A percentile compares a stretch with the other conserved stretches of the same genome.
Conservation (phyloP, 1,140 invertebrate species). For the Drosophila kohkoa region DNA sequence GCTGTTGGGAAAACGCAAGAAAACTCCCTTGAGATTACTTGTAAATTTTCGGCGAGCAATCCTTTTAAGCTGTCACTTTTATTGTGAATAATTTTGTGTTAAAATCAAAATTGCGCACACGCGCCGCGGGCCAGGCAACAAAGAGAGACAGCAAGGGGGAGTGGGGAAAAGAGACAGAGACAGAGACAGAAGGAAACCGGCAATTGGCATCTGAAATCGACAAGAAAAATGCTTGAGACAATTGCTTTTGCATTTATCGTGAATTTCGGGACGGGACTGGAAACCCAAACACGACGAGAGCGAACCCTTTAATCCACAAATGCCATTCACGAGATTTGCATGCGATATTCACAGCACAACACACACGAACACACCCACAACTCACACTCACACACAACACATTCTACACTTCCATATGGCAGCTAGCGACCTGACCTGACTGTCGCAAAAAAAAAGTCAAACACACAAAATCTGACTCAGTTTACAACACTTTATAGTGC, state of each 20-base stretch:
- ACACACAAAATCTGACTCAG: slow-evolving; percentile 33
- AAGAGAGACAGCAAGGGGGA: neutral
- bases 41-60: slow-evolving; percentile 69
- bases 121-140: slow-evolving; percentile 35
- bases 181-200: neutral
- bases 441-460: slow-evolving; percentile 51
- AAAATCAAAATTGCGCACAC: slow-evolving; percentile 75
- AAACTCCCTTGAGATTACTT: slow-evolving; percentile 60
- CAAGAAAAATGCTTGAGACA: slow-evolving; percentile 65
- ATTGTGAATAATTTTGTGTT: slow-evolving; percentile 80
- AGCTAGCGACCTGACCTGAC: slow-evolving; percentile 32
- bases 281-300: neutral
- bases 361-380: slow-evolving; percentile 1
- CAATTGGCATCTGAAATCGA: slow-evolving; percentile 43
- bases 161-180: neutral
- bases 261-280: neutral
- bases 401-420: neutral
- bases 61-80: slow-evolving; percentile 80
- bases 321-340: slow-evolving; percentile 57
- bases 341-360: slow-evolving; percentile 16
- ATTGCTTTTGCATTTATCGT: slow-evolving; percentile 64
- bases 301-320: slow-evolving; percentile 52
- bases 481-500: neutral
- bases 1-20: neutral
- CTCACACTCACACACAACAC: slow-evolving; percentile 22